Evolutionary conservation across 1,140 invertebrate genomes (phyloP).

Genomic region (Plectrocnemia conspersa): DNA sequence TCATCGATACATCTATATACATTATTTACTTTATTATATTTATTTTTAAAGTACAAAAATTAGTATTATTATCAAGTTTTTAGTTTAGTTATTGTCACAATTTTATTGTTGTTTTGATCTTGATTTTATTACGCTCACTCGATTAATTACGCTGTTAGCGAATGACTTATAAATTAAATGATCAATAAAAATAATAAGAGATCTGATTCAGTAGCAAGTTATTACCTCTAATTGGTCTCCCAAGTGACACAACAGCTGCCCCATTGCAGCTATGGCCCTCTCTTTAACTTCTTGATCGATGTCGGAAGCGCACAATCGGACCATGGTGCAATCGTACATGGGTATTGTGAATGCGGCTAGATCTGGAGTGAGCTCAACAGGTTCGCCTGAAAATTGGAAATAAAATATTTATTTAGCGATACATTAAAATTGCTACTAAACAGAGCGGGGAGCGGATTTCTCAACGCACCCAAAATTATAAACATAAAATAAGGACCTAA

Average conservation of each 20-base stretch:
- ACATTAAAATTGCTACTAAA: conserved; percentile 39
- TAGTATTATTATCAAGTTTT: too few relatives aligned
- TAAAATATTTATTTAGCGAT: conserved; percentile 26
- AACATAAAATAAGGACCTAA: not conserved
- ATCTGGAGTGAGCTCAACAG: conserved; percentile 55
- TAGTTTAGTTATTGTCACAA: too few relatives aligned
- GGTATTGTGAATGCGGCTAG: conserved; percentile 73
- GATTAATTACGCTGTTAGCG: too few relatives aligned
- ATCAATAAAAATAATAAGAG: too few relatives aligned
- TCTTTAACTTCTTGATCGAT: conserved; percentile 99
- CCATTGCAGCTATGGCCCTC: conserved; percentile 94
- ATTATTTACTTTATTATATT: too few relatives aligned
- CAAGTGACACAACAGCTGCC: conserved; percentile 88
- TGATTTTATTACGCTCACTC: too few relatives aligned
- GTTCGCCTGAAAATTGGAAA: conserved; percentile 23
- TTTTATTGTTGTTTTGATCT: too few relatives aligned
- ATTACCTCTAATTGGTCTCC: conserved; percentile 71
- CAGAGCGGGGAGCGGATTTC: too few relatives aligned
- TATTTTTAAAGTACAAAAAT: too few relatives aligned
- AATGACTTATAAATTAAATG: too few relatives aligned
- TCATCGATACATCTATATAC: too few relatives aligned
- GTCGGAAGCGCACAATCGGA: conserved; percentile 86
- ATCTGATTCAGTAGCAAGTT: too few relatives aligned
- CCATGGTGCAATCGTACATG: conserved; percentile 81
- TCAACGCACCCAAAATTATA: not conserved